Conservation (phyloP, 2,113 vertebrate genomes). For the Platysternon megacephalum region DNA sequence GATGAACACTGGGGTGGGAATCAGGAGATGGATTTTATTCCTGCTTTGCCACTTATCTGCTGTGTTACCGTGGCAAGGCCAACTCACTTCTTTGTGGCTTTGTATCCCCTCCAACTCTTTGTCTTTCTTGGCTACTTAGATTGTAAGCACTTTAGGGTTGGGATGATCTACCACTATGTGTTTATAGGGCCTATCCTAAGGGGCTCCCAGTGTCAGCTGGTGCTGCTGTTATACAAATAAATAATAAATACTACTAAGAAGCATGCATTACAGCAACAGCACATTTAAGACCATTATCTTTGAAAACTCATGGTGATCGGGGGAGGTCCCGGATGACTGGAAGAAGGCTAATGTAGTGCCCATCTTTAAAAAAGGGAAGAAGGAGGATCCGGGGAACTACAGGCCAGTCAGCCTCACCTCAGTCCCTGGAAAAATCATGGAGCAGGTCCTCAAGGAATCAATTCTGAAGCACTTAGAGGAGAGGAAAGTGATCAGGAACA, state of each 20-base stretch:
- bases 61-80: not conserved
- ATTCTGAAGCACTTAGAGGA: too few relatives aligned
- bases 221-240: not conserved
- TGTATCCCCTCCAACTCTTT: not conserved
- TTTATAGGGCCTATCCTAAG: slow-evolving; percentile 8
- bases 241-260: slow-evolving; percentile 38
- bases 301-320: too few relatives aligned
- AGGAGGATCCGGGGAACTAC: too few relatives aligned
- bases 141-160: not conserved
- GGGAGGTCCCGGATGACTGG: too few relatives aligned
- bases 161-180: not conserved
- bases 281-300: too few relatives aligned
- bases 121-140: not conserved
- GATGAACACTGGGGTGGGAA: not conserved
- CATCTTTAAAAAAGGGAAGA: too few relatives aligned
- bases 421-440: too few relatives aligned
- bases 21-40: not conserved
- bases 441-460: too few relatives aligned
- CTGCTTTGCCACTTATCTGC: not conserved
- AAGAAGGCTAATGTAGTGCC: too few relatives aligned
- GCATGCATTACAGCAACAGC: not conserved
- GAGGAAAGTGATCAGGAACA: too few relatives aligned
- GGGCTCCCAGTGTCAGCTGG: slow-evolving; percentile 33
- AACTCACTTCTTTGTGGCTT: not conserved
- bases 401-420: too few relatives aligned